Conservation (phyloP, 2,888 invertebrate species). For the Rhopalosiphum nymphaeae region DNA sequence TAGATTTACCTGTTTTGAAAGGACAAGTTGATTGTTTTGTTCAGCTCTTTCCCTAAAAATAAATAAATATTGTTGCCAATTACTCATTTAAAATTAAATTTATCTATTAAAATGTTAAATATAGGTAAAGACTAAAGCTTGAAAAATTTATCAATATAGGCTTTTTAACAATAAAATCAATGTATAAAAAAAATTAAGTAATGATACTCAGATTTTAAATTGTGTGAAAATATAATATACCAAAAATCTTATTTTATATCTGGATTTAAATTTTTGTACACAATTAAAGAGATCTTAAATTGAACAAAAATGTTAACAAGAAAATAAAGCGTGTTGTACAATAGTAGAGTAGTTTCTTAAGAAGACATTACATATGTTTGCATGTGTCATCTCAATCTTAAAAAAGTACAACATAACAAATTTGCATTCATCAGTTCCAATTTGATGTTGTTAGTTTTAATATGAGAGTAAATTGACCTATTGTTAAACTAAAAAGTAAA, state of each 20-base stretch:
- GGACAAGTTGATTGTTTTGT: constrained; percentile 67
- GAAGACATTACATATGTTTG: background rate
- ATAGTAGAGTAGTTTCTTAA: background rate
- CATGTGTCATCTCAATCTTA: background rate
- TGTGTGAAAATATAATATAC: background rate
- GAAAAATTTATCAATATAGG: background rate
- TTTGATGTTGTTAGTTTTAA: background rate
- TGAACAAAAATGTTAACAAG: background rate
- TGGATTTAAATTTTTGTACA: background rate
- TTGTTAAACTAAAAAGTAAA: background rate
- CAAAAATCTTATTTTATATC: background rate
- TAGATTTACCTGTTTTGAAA: constrained; percentile 44
- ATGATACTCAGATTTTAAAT: background rate
- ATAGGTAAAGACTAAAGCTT: background rate
- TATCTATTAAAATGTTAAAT: background rate
- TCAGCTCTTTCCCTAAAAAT: constrained; percentile 69
- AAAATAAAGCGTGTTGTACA: background rate
- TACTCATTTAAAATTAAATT: background rate
- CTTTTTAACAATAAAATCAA: no score
- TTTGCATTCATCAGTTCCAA: background rate
- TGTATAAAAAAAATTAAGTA: no score
- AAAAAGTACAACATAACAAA: background rate
- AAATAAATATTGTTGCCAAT: background rate
- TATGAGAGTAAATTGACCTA: background rate
- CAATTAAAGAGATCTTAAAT: background rate